Evolutionary conservation across 2,797 vertebrate species (phyloP).

Genomic region (Peromyscus nudipes): DNA sequence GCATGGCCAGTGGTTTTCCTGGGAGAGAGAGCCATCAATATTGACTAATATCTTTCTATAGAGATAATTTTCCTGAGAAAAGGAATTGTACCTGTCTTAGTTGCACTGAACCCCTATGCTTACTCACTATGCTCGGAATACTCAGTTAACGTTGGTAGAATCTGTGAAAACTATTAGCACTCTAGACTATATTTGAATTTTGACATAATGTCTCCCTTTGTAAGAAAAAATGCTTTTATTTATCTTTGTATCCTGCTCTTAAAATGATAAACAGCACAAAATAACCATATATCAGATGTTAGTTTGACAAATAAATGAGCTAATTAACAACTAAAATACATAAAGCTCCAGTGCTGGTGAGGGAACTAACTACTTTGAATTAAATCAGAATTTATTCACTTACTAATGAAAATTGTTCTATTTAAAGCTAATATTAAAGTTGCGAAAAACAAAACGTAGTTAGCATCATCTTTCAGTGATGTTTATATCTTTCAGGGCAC

Average conservation of each 20-base stretch:
- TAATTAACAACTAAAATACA: slow-evolving; percentile 30
- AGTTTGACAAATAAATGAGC: slow-evolving; percentile 33
- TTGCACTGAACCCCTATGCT: background rate
- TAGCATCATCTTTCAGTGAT: slow-evolving; percentile 14
- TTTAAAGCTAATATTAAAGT: slow-evolving; percentile 5
- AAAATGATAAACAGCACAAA: slow-evolving; percentile 10
- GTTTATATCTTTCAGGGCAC: background rate
- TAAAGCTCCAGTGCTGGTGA: slow-evolving; percentile 40
- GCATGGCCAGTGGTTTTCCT: background rate
- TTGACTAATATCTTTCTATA: background rate
- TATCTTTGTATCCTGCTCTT: slow-evolving; percentile 40
- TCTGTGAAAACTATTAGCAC: background rate
- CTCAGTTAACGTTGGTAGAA: background rate
- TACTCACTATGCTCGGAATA: background rate
- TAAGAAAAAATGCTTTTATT: slow-evolving; percentile 19
- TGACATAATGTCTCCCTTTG: background rate
- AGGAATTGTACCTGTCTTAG: background rate
- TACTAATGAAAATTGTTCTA: background rate
- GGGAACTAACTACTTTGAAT: background rate
- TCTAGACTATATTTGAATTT: background rate
- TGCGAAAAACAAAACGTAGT: background rate
- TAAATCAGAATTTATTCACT: slow-evolving; percentile 34
- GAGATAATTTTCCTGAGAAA: background rate
- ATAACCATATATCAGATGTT: background rate
- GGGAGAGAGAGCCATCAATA: background rate